These are phyloP conservation scores for Apostichopus californicus DNA, from an alignment of 35 echinoderm and acorn worm genomes.

Conservation along the genomic window DNA sequence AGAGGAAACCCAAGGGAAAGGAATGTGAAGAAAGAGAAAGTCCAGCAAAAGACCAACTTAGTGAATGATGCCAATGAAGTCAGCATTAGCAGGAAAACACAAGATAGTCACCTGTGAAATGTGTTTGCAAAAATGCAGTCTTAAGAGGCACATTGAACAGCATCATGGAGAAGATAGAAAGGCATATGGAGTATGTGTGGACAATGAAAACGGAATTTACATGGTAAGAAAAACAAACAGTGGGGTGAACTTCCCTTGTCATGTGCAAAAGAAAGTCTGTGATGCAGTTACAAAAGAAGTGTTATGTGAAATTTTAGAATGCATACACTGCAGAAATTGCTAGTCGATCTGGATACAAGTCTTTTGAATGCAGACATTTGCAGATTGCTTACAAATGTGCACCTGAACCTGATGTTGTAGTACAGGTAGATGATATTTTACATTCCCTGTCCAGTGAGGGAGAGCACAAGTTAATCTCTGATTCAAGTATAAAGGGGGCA, in stretches of 20 bases:
- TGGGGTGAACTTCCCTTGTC: slow-evolving; percentile 15
- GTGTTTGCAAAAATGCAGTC: neutral
- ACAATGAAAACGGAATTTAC: neutral
- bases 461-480: neutral
- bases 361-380: neutral
- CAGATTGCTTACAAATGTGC: neutral
- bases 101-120: neutral
- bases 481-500: neutral
- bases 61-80: neutral
- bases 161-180: neutral
- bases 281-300: neutral
- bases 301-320: neutral
- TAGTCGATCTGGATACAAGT: neutral
- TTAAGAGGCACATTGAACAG: neutral
- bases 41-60: neutral
- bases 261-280: slow-evolving; percentile 37
- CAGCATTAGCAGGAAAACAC: neutral
- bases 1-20: too few relatives aligned
- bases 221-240: slow-evolving; percentile 9
- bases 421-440: neutral
- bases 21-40: neutral
- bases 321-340: neutral
- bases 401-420: neutral
- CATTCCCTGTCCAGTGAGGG: neutral
- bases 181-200: neutral